These are phyloP conservation scores for Steromphala cineraria DNA, from an alignment of 2,888 invertebrate genomes.

Conservation along the genomic window DNA sequence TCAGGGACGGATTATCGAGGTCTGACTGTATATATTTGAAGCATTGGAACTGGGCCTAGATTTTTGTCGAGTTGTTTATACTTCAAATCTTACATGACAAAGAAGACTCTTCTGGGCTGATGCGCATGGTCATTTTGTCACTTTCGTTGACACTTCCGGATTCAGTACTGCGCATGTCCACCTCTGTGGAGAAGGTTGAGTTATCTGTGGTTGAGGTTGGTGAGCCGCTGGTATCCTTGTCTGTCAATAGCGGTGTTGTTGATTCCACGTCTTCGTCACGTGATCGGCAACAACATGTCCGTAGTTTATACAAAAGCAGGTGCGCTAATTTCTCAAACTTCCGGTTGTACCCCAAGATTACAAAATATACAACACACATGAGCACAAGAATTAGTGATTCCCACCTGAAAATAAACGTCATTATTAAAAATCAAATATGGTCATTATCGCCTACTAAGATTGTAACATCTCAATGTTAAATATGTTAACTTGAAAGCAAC, in stretches of 20 bases:
- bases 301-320: background rate
- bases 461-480: too few species aligned
- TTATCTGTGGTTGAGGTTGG: background rate
- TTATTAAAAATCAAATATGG: too few species aligned
- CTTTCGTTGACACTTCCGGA: background rate
- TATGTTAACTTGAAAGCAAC: too few species aligned
- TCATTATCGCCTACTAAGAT: too few species aligned
- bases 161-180: background rate
- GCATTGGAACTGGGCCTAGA: too few species aligned
- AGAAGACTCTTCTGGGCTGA: too few species aligned
- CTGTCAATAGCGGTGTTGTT: conserved; percentile 18
- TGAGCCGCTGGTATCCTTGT: background rate
- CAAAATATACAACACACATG: conserved; percentile 90
- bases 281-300: background rate
- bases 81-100: too few species aligned
- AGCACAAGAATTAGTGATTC: conserved; percentile 92
- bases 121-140: background rate
- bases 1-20: too few species aligned
- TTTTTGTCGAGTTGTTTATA: too few species aligned
- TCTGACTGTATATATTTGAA: too few species aligned
- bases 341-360: conserved; percentile 87
- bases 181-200: conserved; percentile 1
- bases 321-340: conserved; percentile 65
- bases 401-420: conserved; percentile 79
- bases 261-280: background rate